phyloP scores from a whole-genome alignment of 2,797 vertebrate species.

The Rhynchonycteris naso region DNA sequence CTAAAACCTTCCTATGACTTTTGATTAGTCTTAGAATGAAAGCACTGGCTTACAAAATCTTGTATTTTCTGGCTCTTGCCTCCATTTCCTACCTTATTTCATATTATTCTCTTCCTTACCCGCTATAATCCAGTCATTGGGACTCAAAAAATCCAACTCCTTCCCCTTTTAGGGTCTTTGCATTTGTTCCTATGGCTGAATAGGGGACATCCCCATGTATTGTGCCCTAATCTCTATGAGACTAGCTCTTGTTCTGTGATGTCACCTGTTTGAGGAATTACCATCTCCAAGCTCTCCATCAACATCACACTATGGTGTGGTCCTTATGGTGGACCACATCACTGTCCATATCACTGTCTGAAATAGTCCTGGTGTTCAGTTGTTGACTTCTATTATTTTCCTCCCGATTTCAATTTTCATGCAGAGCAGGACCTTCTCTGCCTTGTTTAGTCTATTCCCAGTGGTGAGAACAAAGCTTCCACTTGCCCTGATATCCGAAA shows the following conservation, averaged over 20 bases:
- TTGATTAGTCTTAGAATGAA: not conserved
- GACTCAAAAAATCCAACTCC: not conserved
- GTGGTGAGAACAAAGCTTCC: not conserved
- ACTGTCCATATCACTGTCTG: not conserved
- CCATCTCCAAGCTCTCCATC: not conserved
- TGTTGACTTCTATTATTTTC: not conserved
- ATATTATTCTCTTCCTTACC: not conserved
- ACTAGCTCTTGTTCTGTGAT: not conserved
- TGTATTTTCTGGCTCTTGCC: not conserved
- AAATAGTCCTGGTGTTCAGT: not conserved
- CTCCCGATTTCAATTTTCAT: not conserved
- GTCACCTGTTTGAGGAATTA: not conserved
- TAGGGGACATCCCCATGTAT: not conserved
- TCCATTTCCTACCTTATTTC: not conserved
- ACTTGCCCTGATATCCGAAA: not conserved
- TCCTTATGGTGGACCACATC: not conserved
- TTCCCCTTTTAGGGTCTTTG: not conserved
- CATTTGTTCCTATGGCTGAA: not conserved
- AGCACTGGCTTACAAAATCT: not conserved
- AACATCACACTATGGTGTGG: not conserved
- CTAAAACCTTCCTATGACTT: not conserved
- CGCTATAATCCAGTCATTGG: not conserved
- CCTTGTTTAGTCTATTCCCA: not conserved
- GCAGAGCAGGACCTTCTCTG: not conserved
- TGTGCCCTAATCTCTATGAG: not conserved